Evolutionary conservation across 2,113 vertebrate species (phyloP).

Genomic region (Miniopterus natalensis): DNA sequence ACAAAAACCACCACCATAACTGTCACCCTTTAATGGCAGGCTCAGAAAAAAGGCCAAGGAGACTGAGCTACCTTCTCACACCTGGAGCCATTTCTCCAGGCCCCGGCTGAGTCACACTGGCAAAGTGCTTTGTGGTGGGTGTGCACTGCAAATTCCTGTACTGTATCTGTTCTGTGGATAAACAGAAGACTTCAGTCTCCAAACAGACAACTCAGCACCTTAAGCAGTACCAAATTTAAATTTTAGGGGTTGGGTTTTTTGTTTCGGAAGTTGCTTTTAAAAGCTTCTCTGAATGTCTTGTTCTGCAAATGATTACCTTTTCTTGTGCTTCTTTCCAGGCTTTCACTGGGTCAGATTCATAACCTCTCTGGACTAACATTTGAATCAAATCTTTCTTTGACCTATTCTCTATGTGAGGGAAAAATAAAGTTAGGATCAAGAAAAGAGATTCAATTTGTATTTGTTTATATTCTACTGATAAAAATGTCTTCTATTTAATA

Average conservation of each 20-base stretch:
- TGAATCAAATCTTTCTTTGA: slow-evolving; percentile 97
- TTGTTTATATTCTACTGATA: slow-evolving; percentile 78
- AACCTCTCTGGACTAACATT: slow-evolving; percentile 97
- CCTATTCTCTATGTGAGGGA: slow-evolving; percentile 94
- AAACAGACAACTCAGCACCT: slow-evolving; percentile 69
- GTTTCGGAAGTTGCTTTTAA: slow-evolving; percentile 78
- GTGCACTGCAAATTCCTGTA: slow-evolving; percentile 72
- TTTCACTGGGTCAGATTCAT: slow-evolving; percentile 97
- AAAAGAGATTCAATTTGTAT: slow-evolving; percentile 78
- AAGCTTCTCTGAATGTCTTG: slow-evolving; percentile 84
- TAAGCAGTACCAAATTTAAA: slow-evolving; percentile 67
- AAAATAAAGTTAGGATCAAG: slow-evolving; percentile 80
- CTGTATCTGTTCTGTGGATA: slow-evolving; percentile 74
- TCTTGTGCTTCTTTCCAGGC: slow-evolving; percentile 98
- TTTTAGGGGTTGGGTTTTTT: slow-evolving; percentile 56
- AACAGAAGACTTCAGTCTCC: slow-evolving; percentile 80
- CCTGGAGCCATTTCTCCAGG: slow-evolving; percentile 76
- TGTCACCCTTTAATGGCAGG: slow-evolving; percentile 67
- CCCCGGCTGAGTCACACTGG: slow-evolving; percentile 65
- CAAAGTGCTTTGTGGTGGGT: slow-evolving; percentile 59
- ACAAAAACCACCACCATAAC: slow-evolving; percentile 75
- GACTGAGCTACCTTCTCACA: slow-evolving; percentile 74
- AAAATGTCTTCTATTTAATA: slow-evolving; percentile 80
- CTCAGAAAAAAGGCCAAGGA: slow-evolving; percentile 70
- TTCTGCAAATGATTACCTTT: slow-evolving; percentile 92